Conservation (phyloP, 2,113 vertebrate species). For the Panurus biarmicus region DNA sequence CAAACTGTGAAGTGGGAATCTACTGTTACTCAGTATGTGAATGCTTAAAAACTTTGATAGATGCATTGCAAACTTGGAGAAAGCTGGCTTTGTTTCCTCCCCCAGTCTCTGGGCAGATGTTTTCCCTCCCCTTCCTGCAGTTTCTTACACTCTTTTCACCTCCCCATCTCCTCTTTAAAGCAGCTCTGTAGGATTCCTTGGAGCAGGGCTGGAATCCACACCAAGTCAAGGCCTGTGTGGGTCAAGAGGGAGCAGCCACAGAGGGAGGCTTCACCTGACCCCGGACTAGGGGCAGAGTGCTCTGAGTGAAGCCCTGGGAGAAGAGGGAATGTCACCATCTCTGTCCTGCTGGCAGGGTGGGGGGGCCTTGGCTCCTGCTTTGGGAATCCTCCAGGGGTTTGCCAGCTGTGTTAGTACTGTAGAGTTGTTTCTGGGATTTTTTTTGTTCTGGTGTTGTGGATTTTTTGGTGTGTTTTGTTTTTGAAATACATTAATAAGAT, state of each 20-base stretch:
- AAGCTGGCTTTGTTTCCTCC: constrained; percentile 35
- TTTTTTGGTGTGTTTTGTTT: background rate
- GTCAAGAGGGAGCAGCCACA: background rate
- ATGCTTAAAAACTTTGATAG: background rate
- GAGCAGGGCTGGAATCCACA: background rate
- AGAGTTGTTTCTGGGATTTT: background rate
- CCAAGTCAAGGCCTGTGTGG: background rate
- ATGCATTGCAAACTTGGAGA: background rate
- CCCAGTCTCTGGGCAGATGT: background rate
- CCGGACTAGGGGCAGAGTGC: background rate
- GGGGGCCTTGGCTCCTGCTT: background rate
- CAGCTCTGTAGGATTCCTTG: background rate
- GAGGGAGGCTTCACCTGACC: background rate
- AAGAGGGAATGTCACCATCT: background rate
- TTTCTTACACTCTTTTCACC: background rate
- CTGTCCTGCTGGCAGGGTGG: background rate
- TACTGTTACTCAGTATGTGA: background rate
- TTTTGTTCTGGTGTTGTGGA: background rate
- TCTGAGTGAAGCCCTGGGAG: background rate
- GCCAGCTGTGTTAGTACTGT: background rate
- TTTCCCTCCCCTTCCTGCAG: constrained; percentile 19
- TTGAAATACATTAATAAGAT: background rate
- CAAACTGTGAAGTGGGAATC: background rate
- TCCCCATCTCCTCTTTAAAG: background rate
- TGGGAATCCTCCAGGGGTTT: background rate